Base-by-base conservation (phyloP, 2,113 vertebrate genomes). In the Xenus cinereus region DNA sequence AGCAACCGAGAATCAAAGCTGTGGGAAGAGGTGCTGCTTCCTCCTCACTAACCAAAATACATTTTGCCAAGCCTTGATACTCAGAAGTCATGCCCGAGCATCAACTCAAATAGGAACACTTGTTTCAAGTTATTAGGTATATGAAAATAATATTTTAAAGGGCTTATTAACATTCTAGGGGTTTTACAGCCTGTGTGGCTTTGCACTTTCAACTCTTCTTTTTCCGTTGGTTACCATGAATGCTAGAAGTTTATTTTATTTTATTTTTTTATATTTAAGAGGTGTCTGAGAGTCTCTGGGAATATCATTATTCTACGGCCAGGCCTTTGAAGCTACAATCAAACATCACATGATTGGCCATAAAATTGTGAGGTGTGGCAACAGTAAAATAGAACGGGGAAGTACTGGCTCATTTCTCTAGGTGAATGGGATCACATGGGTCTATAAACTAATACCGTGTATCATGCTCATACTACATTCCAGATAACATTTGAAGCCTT, bases 401-500 rank as follows among this genome's bases (percentile, higher is more conserved):
- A 88, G 80, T 67, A n/a, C 50, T 50, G 71, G 24, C 28, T 80
- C 39, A 33, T 45, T 71, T 73, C 45, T 87, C 26, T 84, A 37
- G 67, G 35, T 87, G 68, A 77, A 57, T 46, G 51, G 30, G 35
- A 80, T 94, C 63, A 32, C 32, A 43, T 54, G 64, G 37, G 43
- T 87, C 75, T 90, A 7, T 84, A 71, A 92, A 77, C 43, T 51
- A 67, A 56, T 59, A 53, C 12, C 10, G 54, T 30, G 16, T 51
- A 54, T 74, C 68, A 28, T 81, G 37, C 20, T 86, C 32, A 50
- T 80, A 21, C n/a, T 71, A 15, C 35, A 74, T 80, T 80, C 50
- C 59, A 81, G 88, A 33, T 80, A 94, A 84, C n/a, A 94, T 94
- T 74, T 77, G 77, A 94, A 90, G 56, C 59, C 59, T 74, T 87